These are phyloP conservation scores for Micrasema minimum DNA, from an alignment of 1,140 invertebrate species.

Conservation along the genomic window DNA sequence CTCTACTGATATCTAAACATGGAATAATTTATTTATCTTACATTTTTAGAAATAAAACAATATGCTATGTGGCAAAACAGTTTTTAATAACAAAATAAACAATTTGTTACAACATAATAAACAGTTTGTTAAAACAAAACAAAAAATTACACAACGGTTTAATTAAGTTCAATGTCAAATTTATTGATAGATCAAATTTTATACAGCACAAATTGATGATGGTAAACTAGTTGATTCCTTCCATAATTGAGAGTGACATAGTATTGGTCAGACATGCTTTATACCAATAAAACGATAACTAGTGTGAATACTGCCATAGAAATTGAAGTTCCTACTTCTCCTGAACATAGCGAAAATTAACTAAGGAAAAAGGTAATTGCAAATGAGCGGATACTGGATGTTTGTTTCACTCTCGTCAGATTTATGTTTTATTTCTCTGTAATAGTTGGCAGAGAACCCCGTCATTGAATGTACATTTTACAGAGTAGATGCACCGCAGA, in stretches of 20 bases:
- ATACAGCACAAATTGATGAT: background rate
- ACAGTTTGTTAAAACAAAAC: background rate
- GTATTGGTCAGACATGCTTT: too few relatives aligned
- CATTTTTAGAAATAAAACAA: conserved; percentile 9
- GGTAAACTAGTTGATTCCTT: too few relatives aligned
- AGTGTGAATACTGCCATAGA: background rate
- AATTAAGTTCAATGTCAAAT: conserved; percentile 11
- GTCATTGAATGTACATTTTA: too few relatives aligned
- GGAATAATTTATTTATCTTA: too few relatives aligned
- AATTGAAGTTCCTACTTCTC: too few relatives aligned
- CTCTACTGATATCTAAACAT: background rate
- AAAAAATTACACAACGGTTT: background rate
- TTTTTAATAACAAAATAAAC: conserved; percentile 32
- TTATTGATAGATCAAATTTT: background rate
- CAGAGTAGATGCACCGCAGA: too few relatives aligned
- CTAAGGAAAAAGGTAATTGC: too few relatives aligned
- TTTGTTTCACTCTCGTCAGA: too few relatives aligned
- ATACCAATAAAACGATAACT: background rate
- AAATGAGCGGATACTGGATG: too few relatives aligned
- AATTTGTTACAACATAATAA: conserved; percentile 19
- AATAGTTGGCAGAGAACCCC: too few relatives aligned
- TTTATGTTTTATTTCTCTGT: too few relatives aligned
- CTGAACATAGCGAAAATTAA: background rate
- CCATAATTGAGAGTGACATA: too few relatives aligned
- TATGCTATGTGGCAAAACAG: conserved; percentile 10